phyloP scores from a whole-genome alignment of 2,113 vertebrate species.

The Siphamia tubifer region DNA sequence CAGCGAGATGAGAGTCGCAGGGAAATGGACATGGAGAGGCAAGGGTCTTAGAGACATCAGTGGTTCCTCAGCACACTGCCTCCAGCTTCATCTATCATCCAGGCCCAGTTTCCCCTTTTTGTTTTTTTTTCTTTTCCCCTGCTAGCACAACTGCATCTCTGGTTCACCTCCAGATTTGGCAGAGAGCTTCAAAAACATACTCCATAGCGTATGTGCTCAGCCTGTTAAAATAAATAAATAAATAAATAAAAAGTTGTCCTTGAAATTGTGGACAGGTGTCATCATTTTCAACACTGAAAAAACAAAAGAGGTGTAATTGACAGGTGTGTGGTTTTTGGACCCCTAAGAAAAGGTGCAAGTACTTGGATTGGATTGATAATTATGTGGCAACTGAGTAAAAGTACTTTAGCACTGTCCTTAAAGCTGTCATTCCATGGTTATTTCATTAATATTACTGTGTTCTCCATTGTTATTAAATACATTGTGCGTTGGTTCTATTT shows the following conservation, averaged over 20 bases:
- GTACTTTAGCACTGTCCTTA: too few relatives aligned
- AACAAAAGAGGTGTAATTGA: background rate
- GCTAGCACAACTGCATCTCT: conserved; percentile 40
- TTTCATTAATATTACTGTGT: too few relatives aligned
- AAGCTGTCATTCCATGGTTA: too few relatives aligned
- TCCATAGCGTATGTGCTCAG: conserved; percentile 27
- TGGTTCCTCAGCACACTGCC: conserved; percentile 39
- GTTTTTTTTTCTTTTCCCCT: too few relatives aligned
- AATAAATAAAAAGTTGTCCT: conserved; percentile 35
- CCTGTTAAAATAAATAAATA: conserved; percentile 44
- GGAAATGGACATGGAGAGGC: conserved; percentile 49
- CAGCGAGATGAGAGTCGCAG: conserved; percentile 31
- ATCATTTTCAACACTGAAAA: background rate
- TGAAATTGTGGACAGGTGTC: conserved; percentile 28
- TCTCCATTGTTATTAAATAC: too few relatives aligned
- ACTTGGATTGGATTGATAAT: too few relatives aligned
- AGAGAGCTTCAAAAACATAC: conserved; percentile 33
- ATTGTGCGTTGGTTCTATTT: too few relatives aligned
- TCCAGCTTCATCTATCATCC: conserved; percentile 65
- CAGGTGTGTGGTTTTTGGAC: too few relatives aligned
- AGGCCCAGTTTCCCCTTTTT: conserved; percentile 39
- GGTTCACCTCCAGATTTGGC: conserved; percentile 54
- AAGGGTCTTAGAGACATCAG: conserved; percentile 47
- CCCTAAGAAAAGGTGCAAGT: too few relatives aligned
- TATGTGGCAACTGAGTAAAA: too few relatives aligned